A percentile compares a stretch with the other conserved stretches of the same genome.
phyloP scores from a whole-genome alignment of 2,888 invertebrate genomes.

The Actias luna region DNA sequence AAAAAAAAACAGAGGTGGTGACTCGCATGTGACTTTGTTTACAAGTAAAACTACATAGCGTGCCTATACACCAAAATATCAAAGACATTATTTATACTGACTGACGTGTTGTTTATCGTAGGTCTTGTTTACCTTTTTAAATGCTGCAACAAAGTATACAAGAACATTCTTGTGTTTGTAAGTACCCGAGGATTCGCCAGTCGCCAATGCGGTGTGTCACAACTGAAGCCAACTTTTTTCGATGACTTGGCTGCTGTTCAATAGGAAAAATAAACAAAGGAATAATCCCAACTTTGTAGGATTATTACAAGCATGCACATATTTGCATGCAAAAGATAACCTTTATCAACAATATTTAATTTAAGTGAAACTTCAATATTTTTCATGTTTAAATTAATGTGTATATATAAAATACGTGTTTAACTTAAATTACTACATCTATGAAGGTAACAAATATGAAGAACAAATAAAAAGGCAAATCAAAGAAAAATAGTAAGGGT shows the following conservation, averaged over 20 bases:
- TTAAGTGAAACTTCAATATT: background rate
- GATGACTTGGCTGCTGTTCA: slow-evolving; percentile 16
- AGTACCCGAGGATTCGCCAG: background rate
- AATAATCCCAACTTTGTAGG: background rate
- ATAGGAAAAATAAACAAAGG: slow-evolving; percentile 14
- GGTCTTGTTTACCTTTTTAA: background rate
- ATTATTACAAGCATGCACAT: background rate
- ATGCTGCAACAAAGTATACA: background rate
- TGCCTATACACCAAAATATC: background rate
- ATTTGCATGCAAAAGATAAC: background rate
- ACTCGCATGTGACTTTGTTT: background rate
- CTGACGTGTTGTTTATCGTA: too few relatives aligned
- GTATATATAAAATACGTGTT: background rate
- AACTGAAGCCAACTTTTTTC: slow-evolving; percentile 11
- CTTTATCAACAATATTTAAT: background rate
- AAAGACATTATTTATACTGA: too few relatives aligned
- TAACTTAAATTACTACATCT: background rate
- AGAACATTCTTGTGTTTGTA: background rate
- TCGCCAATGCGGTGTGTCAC: background rate
- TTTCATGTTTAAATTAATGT: background rate
- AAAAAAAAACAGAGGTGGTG: background rate
- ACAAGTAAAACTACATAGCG: background rate
- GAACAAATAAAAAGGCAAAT: background rate
- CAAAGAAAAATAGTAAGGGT: background rate
- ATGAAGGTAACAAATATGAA: background rate